Base-by-base conservation (phyloP, 2,113 vertebrate species). In the Mormyrus lacerda region DNA sequence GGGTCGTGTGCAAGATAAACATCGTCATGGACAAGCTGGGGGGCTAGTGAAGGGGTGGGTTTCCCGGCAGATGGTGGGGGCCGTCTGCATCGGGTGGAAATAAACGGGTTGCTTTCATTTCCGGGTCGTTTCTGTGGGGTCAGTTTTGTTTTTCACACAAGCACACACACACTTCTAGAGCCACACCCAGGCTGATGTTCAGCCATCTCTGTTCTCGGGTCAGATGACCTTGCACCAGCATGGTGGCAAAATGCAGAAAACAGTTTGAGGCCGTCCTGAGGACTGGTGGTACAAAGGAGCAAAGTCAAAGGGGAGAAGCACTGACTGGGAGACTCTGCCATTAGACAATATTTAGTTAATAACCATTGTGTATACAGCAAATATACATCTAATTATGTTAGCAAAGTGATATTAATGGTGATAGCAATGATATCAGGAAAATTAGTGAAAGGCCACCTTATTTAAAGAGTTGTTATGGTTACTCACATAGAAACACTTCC, bases 1-100 rank as follows among this genome's bases (percentile, higher is more conserved):
- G 98, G 98, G 91, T 99, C 91, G 94, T 97, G 91, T 98, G 98
- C 92, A 98, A 96, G 95, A 92, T 99, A 93, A 97, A 95, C 93
- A 95, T 96, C 90, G 92, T 97, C 90, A 90, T 96, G 93, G 97
- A 97, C 92, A 95, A 96, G 91, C 93, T 98, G 87, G 97, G 97
- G 92, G 97, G 95, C 88, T 97, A 98, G 91, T 99, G 94, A 97
- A 92, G 3, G 35, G n/a, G 65, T 86, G 89, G 83, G 31, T 21
- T 47, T 45, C 39, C 79, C 4, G 27, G 85, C 53, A 42, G 39
- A 31, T 73, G 24, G n/a, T 31, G 48, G 61, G n/a, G 35, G n/a
- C 27, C 27, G 35, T 50, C 73, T 83, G 44, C 35, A 50, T 10
- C 73, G 35, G 88, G 48, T 27, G 10, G 3, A 51, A 27, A 13